Evolutionary conservation across 2,113 vertebrate species (phyloP), one percentile per base, ranked within the genome.

Genomic region (Heterochromis multidens): DNA sequence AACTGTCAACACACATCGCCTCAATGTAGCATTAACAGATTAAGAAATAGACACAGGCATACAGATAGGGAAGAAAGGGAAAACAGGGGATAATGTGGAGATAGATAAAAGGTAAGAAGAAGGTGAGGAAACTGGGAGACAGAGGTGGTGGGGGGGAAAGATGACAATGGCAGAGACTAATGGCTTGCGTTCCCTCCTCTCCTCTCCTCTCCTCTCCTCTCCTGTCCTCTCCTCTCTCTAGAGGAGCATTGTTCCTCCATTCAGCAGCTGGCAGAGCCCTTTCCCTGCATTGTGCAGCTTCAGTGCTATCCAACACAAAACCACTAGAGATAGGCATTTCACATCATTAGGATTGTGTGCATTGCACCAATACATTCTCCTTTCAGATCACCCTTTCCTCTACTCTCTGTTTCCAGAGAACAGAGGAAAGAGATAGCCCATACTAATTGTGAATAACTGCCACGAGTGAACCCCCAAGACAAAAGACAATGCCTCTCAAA

Each of bases 131-230:
- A 79, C 19, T 3, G 33, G 56, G 84, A 37, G 80, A 74, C 82
- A 65, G 61, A 67, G 14, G 49, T 25, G 77, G 89, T 89, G 87
- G 88, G 57, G 93, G 23, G 2, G 40, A 4, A 43, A 43, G 67
- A 49, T 79, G 82, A 77, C 77, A 79, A 77, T 88, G 93, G 94
- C 91, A 94, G 65, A 92, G 94, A 95, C 83, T 80, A 93, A 95
- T 94, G 87, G 85, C 85, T 90, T 86, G 86, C 35, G 87, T 86
- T 61, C 87, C 67, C 62, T 74, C 49, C 76, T 77, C 77, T 62
- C 29, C 52, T 67, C 70, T 56, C 43, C 54, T 43, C 80, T 80
- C 49, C 29, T 67, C 81, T 90, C 59, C 46, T 40, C 77, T 83
- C 80, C 10, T 79, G 60, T 62, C 14, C 31, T 60, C 61, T 79